Evolutionary conservation across 2,797 vertebrate genomes (phyloP).

Genomic region (Tangara arthus): DNA sequence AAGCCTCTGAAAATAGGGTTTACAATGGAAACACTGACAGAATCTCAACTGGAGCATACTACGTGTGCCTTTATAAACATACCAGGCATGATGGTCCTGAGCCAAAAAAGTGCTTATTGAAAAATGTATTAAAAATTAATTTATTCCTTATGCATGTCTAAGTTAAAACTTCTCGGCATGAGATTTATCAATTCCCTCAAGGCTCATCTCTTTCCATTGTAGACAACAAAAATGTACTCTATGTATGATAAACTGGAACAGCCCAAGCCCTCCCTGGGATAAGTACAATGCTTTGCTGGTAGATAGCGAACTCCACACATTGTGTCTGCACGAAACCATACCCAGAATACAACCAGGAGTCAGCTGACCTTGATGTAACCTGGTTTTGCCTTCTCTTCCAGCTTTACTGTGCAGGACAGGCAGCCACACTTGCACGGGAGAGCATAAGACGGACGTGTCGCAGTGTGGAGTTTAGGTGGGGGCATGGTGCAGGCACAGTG

Average conservation of each 20-base stretch:
- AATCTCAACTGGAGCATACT: slow-evolving; percentile 5
- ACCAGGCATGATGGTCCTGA: slow-evolving; percentile 19
- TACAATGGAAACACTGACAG: slow-evolving; percentile 57
- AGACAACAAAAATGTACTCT: slow-evolving; percentile 13
- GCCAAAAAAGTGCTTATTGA: slow-evolving; percentile 52
- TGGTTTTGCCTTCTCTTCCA: neutral
- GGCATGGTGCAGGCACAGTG: rapidly evolving
- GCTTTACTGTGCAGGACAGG: neutral
- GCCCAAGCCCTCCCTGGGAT: neutral
- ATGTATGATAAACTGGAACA: neutral
- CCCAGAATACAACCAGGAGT: neutral
- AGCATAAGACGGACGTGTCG: rapidly evolving
- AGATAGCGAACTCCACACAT: neutral
- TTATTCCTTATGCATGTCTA: slow-evolving; percentile 52
- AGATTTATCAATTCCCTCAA: slow-evolving; percentile 41
- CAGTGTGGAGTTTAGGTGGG: rapidly evolving
- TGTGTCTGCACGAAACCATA: rapidly evolving
- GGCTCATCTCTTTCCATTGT: neutral
- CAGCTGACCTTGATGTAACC: neutral
- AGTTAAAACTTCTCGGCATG: neutral
- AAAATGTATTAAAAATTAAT: slow-evolving; percentile 67
- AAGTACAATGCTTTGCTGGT: slow-evolving; percentile 10
- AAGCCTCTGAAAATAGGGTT: slow-evolving; percentile 30
- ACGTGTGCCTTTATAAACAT: slow-evolving; percentile 31
- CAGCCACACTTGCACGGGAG: rapidly evolving